Percentiles rank a stretch among this genome's conserved stretches.
Conservation (phyloP, 2,113 vertebrate genomes). For the Hypomesus transpacificus region DNA sequence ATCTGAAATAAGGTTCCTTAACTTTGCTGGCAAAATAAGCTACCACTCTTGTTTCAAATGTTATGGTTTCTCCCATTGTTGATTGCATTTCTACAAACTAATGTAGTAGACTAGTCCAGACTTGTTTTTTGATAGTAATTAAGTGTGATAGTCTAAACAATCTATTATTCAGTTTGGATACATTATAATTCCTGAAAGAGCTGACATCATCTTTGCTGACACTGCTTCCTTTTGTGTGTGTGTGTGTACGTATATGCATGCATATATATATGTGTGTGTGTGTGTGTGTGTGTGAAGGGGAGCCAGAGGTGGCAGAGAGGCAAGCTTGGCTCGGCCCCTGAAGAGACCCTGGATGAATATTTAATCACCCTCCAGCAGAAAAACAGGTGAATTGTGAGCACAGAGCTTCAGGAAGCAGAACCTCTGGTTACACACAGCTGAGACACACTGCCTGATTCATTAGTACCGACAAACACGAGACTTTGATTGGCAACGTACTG, state of each 20-base stretch:
- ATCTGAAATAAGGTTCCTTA: too few species aligned
- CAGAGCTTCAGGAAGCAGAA: constrained; percentile 31
- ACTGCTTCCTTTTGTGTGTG: constrained; percentile 1
- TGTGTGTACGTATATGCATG: constrained; percentile 15
- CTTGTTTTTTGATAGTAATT: too few species aligned
- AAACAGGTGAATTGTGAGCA: constrained; percentile 78
- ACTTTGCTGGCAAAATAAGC: too few species aligned
- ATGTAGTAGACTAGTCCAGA: too few species aligned
- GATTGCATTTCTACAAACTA: too few species aligned
- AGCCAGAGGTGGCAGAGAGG: constrained; percentile 50
- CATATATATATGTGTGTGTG: constrained; percentile 25
- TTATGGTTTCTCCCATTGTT: too few species aligned
- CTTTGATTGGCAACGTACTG: constrained; percentile 34
- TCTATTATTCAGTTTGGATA: constrained; percentile 11
- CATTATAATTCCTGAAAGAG: constrained; percentile 17
- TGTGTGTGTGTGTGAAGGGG: constrained; percentile 65
- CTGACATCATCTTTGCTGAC: constrained; percentile 34
- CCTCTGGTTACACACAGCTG: constrained; percentile 49
- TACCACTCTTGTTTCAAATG: too few species aligned
- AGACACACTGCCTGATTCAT: not conserved
- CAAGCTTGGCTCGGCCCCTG: constrained; percentile 77
- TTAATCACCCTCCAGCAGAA: constrained; percentile 90
- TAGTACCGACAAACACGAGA: constrained; percentile 16
- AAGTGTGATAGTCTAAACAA: too few species aligned
- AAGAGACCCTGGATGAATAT: constrained; percentile 91